phyloP scores from a whole-genome alignment of 2,797 vertebrate genomes.

The Leucoraja ocellata region DNA sequence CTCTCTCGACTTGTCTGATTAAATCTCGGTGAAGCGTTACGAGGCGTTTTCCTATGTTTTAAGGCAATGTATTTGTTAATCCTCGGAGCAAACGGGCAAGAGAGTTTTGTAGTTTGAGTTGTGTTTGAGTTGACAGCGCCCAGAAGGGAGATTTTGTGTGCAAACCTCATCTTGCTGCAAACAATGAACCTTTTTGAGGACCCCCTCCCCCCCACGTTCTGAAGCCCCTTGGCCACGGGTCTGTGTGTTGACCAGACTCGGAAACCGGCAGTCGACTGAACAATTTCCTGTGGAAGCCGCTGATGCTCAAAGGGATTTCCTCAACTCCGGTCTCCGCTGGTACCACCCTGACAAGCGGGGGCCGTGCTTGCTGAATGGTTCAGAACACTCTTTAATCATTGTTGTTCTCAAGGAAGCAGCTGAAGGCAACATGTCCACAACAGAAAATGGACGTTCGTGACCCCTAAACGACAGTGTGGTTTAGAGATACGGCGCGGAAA shows the following conservation, averaged over 20 bases:
- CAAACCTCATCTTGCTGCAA: not conserved
- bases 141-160: not conserved
- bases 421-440: not conserved
- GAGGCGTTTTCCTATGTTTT: not conserved
- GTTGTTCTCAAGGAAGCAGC: constrained; percentile 15
- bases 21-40: not conserved
- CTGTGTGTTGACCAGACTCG: not conserved
- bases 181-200: not conserved
- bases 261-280: constrained; percentile 17
- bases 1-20: not conserved
- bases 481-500: no score
- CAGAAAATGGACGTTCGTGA: not conserved
- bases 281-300: constrained; percentile 44
- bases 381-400: not conserved
- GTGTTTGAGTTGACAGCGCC: not conserved
- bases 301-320: constrained; percentile 45
- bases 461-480: not conserved
- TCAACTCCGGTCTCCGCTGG: constrained; percentile 26
- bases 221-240: not conserved
- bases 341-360: constrained; percentile 38
- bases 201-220: not conserved
- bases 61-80: not conserved
- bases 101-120: not conserved
- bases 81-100: not conserved
- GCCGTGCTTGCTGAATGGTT: not conserved